Evolutionary conservation across 2,797 vertebrate species (phyloP).

Genomic region (Poeciliopsis gracilis): DNA sequence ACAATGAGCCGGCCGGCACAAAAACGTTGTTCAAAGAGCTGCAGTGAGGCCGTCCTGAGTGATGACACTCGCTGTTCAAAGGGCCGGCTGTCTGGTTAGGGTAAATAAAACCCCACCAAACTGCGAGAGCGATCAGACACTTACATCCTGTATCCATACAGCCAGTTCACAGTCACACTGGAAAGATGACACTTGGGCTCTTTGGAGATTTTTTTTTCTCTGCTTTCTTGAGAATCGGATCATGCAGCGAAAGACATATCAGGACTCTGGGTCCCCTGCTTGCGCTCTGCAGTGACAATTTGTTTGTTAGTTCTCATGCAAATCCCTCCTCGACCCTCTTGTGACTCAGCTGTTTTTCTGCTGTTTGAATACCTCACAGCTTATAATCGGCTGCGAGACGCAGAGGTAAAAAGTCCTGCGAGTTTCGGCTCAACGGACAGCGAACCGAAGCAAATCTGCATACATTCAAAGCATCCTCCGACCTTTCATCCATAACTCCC

Average conservation of each 20-base stretch:
- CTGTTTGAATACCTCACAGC: neutral
- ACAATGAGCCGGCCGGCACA: constrained; percentile 56
- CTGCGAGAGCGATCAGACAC: constrained; percentile 40
- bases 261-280: neutral
- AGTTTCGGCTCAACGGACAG: neutral
- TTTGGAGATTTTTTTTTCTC: neutral
- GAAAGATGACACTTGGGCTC: neutral
- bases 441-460: neutral
- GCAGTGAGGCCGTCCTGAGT: constrained; percentile 45
- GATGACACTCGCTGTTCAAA: constrained; percentile 47
- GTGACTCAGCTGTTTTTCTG: constrained; percentile 9
- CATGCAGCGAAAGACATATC: neutral
- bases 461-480: neutral
- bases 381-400: neutral
- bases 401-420: neutral
- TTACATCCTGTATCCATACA: neutral
- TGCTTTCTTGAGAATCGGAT: neutral
- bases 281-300: neutral
- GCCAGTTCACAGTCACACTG: neutral
- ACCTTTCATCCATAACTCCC: neutral
- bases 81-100: constrained; percentile 24
- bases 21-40: constrained; percentile 51
- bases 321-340: neutral
- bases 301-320: neutral
- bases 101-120: constrained; percentile 38